These are phyloP conservation scores for Lepidocyrtinus sp. DNA, from an alignment of 2,888 invertebrate genomes.

Conservation along the genomic window DNA sequence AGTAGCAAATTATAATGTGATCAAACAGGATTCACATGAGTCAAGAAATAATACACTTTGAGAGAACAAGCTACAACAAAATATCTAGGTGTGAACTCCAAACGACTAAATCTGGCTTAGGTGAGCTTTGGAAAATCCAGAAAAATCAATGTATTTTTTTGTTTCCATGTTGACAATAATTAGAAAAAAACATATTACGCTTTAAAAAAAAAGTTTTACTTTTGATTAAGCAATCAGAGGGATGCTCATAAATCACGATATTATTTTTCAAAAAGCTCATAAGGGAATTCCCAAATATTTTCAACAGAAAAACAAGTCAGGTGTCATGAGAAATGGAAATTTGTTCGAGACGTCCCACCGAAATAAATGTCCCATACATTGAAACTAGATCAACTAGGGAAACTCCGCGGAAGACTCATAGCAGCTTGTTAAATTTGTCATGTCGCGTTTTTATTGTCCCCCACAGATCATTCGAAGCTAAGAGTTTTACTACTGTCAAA, in stretches of 20 bases:
- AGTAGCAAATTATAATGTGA: constrained; percentile 63
- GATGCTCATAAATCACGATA: neutral
- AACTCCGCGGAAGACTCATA: neutral
- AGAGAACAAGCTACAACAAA: neutral
- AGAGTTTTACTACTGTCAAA: too few relatives aligned
- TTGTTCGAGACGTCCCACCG: neutral
- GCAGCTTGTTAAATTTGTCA: neutral
- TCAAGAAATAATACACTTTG: neutral
- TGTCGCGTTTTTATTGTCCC: neutral
- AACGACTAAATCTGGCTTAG: neutral
- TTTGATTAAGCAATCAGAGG: neutral
- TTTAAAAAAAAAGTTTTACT: too few relatives aligned
- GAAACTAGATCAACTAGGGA: neutral
- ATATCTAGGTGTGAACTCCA: neutral
- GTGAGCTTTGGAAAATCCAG: neutral
- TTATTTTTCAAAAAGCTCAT: neutral
- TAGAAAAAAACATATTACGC: neutral
- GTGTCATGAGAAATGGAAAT: neutral
- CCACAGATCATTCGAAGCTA: neutral
- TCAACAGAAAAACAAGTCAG: neutral
- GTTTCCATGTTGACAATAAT: neutral
- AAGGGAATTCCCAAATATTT: neutral
- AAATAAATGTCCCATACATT: neutral
- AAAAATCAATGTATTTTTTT: neutral
- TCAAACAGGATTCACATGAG: constrained; percentile 35